phyloP scores from a whole-genome alignment of 1,140 invertebrate species.

The Rhynchophorus ferrugineus region DNA sequence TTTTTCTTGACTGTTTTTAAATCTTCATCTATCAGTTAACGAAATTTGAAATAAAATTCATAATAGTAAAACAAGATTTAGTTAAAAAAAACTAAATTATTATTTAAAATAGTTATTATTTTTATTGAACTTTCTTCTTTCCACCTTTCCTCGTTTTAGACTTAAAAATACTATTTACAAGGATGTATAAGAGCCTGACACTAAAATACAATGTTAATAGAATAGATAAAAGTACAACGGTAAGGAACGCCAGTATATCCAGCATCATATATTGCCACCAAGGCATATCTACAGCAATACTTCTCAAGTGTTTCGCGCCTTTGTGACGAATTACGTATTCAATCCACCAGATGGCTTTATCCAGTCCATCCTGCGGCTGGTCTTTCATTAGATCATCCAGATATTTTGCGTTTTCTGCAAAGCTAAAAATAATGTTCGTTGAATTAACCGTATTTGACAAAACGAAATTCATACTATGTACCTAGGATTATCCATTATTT shows the following conservation, averaged over 20 bases:
- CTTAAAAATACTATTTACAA: no score
- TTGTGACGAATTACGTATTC: constrained; percentile 49
- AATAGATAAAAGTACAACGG: background rate
- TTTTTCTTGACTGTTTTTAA: no score
- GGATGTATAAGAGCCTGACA: no score
- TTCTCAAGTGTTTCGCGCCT: constrained; percentile 43
- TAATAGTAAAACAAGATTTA: no score
- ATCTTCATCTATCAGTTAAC: no score
- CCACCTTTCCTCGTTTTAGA: no score
- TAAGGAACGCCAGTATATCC: constrained; percentile 24
- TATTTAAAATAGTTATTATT: no score
- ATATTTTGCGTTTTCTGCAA: constrained; percentile 35
- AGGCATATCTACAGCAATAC: constrained; percentile 35
- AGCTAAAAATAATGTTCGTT: constrained; percentile 28
- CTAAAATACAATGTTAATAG: background rate
- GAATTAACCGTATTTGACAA: background rate
- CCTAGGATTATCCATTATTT: constrained; percentile 22
- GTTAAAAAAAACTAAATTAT: no score
- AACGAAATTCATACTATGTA: constrained; percentile 1
- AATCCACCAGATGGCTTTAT: constrained; percentile 47
- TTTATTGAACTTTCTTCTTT: no score
- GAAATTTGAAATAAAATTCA: no score
- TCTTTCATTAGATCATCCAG: constrained; percentile 38
- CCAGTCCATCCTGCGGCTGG: constrained; percentile 38
- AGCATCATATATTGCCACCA: constrained; percentile 33